These are phyloP conservation scores for Ruditapes philippinarum DNA, from an alignment of 1,140 invertebrate genomes.

Conservation along the genomic window DNA sequence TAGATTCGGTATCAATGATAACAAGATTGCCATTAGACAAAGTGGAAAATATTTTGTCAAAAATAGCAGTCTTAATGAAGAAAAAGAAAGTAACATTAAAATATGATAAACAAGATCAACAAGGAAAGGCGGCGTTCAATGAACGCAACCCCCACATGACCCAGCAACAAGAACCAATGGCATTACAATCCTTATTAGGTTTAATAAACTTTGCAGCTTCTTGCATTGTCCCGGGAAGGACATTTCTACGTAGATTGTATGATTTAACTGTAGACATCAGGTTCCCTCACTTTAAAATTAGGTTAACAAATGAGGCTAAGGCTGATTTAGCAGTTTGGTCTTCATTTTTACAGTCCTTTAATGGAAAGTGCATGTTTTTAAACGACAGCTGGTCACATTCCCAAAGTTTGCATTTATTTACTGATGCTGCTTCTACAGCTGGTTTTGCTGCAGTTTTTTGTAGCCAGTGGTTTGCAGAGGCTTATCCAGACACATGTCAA, in stretches of 20 bases:
- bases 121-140: no score
- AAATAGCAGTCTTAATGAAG: not conserved
- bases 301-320: slow-evolving; percentile 23
- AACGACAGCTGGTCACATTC: slow-evolving; percentile 12
- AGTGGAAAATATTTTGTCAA: not conserved
- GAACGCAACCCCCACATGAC: no score
- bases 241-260: slow-evolving; percentile 60
- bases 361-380: no score
- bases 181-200: slow-evolving; percentile 60
- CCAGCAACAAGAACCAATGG: no score
- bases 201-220: slow-evolving; percentile 23
- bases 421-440: slow-evolving; percentile 37
- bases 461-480: slow-evolving; percentile 37
- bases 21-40: slow-evolving; percentile 52
- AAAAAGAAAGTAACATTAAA: not conserved
- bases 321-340: slow-evolving; percentile 57
- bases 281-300: slow-evolving; percentile 22
- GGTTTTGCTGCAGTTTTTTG: slow-evolving; percentile 43
- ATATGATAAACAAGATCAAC: no score
- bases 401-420: slow-evolving; percentile 16
- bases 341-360: slow-evolving; percentile 62
- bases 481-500: slow-evolving; percentile 4
- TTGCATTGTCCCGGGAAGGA: slow-evolving; percentile 45
- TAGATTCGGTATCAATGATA: slow-evolving; percentile 53
- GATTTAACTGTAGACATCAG: slow-evolving; percentile 44